Evolutionary conservation across 2,888 invertebrate genomes (phyloP).

Genomic region (Halictus ligatus): DNA sequence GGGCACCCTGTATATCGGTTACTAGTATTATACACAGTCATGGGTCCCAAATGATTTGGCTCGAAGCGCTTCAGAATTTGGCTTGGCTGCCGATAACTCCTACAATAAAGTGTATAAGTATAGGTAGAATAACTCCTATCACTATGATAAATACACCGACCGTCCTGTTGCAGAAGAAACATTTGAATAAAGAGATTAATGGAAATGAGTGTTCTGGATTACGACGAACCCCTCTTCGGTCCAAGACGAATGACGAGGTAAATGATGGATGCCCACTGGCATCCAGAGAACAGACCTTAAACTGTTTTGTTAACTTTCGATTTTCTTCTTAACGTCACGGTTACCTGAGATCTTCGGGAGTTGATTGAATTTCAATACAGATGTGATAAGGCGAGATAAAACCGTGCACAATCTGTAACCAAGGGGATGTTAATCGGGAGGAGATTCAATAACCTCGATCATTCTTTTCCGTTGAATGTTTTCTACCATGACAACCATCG

Average conservation of each 20-base stretch:
- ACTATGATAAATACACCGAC: not conserved
- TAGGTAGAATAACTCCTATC: not conserved
- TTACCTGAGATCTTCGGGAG: not conserved
- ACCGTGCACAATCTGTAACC: not conserved
- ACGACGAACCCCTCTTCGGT: not conserved
- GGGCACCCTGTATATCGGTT: no score
- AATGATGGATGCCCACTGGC: not conserved
- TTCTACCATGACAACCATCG: not conserved
- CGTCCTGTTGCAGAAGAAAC: not conserved
- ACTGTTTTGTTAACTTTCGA: not conserved
- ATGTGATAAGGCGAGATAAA: slow-evolving; percentile 6
- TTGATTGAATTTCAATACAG: slow-evolving; percentile 27
- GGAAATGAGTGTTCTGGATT: slow-evolving; percentile 10
- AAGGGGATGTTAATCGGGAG: slow-evolving; percentile 23
- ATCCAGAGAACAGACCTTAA: slow-evolving; percentile 18
- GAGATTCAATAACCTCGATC: not conserved
- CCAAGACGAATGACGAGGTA: not conserved
- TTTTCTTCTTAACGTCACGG: not conserved
- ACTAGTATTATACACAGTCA: not conserved
- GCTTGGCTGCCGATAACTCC: no score
- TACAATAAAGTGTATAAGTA: no score
- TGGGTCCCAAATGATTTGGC: not conserved
- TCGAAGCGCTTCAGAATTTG: slow-evolving; percentile 1
- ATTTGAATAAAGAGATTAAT: slow-evolving; percentile 26
- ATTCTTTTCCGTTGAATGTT: slow-evolving; percentile 33